These are phyloP conservation scores for Ornithorhynchus anatinus DNA, from an alignment of 2,113 vertebrate genomes.

Conservation along the genomic window DNA sequence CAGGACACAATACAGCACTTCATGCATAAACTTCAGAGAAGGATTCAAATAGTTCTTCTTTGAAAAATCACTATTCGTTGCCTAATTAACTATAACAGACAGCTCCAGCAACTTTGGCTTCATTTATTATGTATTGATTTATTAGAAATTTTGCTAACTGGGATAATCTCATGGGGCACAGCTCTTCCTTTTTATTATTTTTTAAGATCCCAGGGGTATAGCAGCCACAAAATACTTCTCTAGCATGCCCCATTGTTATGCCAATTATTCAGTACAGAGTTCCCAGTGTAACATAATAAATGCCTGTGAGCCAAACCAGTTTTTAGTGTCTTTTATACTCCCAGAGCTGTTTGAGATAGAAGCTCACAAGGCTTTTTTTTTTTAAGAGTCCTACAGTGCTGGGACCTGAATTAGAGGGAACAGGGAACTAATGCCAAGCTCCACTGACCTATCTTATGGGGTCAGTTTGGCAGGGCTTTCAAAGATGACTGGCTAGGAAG, in stretches of 20 bases:
- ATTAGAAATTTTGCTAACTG: neutral
- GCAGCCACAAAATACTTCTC: neutral
- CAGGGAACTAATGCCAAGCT: neutral
- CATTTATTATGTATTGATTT: neutral
- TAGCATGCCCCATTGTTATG: neutral
- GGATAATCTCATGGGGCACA: neutral
- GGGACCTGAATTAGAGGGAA: neutral
- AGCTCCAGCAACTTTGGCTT: neutral
- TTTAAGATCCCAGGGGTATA: neutral
- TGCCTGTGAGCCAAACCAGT: neutral
- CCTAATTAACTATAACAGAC: slow-evolving; percentile 19
- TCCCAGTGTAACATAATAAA: neutral
- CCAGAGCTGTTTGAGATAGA: neutral
- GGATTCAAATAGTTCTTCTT: neutral
- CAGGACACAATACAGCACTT: neutral
- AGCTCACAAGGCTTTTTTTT: neutral
- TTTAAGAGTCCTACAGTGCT: slow-evolving; percentile 7
- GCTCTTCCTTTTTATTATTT: neutral
- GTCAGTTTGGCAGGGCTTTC: neutral
- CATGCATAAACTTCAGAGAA: neutral
- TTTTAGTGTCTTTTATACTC: neutral
- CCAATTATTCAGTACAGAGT: neutral
- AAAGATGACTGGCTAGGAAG: neutral
- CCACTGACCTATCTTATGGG: neutral
- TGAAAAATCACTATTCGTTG: neutral